Conservation (phyloP, 1,140 invertebrate genomes). For the Drosophila bocki region DNA sequence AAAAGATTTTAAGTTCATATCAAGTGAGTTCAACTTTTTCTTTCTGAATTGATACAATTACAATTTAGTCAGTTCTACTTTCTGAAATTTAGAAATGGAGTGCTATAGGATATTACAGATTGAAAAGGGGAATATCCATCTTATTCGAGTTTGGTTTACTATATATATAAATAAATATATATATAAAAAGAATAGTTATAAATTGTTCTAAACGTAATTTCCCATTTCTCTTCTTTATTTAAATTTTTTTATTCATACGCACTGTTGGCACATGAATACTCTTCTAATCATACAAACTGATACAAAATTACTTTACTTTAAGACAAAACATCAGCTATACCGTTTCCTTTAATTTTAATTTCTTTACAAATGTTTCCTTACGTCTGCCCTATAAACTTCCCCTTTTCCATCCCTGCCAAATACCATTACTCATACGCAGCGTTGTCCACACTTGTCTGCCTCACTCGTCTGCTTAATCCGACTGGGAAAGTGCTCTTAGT, state of each 20-base stretch:
- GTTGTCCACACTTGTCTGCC: background rate
- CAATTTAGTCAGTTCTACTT: background rate
- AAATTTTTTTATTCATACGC: slow-evolving; percentile 23
- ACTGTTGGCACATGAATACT: background rate
- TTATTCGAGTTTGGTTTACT: too few relatives aligned
- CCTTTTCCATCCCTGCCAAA: background rate
- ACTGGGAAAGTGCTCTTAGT: slow-evolving; percentile 34
- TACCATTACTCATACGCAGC: slow-evolving; percentile 32
- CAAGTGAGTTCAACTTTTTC: background rate
- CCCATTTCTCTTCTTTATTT: background rate
- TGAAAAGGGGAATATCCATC: too few relatives aligned
- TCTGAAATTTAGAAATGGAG: background rate
- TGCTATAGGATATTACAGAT: too few relatives aligned
- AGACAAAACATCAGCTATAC: background rate
- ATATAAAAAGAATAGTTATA: background rate
- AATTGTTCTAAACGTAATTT: background rate
- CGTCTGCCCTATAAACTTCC: background rate
- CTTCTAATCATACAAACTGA: background rate
- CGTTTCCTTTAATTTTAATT: background rate
- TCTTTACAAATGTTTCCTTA: background rate
- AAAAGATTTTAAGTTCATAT: background rate
- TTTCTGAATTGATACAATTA: background rate
- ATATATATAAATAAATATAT: too few relatives aligned
- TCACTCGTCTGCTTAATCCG: slow-evolving; percentile 7
- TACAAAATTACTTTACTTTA: slow-evolving; percentile 11